Percentiles rank a stretch among this genome's conserved stretches.
These are phyloP conservation scores for Anisognathus igniventris DNA, from an alignment of 2,797 vertebrate species.

Conservation along the genomic window DNA sequence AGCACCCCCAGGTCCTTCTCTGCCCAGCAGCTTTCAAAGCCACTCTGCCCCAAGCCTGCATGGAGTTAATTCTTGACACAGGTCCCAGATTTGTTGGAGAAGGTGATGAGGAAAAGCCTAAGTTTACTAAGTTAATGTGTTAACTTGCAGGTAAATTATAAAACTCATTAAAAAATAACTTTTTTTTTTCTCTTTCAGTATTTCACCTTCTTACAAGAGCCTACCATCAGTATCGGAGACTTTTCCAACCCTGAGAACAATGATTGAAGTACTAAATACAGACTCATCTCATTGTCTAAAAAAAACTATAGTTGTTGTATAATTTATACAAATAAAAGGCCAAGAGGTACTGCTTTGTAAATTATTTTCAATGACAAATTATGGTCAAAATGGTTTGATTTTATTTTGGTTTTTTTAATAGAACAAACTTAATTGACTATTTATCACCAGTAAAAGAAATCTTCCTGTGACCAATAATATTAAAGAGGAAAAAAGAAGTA, in stretches of 20 bases:
- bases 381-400: slow-evolving; percentile 44
- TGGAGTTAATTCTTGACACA: not conserved
- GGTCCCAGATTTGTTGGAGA: not conserved
- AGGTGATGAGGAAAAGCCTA: not conserved
- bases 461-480: not conserved
- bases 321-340: slow-evolving; percentile 68
- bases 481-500: not conserved
- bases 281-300: slow-evolving; percentile 89
- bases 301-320: slow-evolving; percentile 77
- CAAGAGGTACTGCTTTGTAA: slow-evolving; percentile 57
- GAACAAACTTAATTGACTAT: slow-evolving; percentile 43
- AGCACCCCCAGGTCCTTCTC: not conserved
- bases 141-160: not conserved
- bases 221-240: slow-evolving; percentile 91
- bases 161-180: not conserved
- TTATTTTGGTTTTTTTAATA: not conserved
- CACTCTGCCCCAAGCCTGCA: not conserved
- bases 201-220: slow-evolving; percentile 89
- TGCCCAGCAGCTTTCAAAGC: not conserved
- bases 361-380: slow-evolving; percentile 65
- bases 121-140: not conserved
- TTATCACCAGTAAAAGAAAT: not conserved
- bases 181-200: slow-evolving; percentile 71
- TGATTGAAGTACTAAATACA: slow-evolving; percentile 96
- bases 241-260: slow-evolving; percentile 88